phyloP scores from a whole-genome alignment of 53 echinoderm and acorn worm genomes.

The Temnopleurus reevesii region DNA sequence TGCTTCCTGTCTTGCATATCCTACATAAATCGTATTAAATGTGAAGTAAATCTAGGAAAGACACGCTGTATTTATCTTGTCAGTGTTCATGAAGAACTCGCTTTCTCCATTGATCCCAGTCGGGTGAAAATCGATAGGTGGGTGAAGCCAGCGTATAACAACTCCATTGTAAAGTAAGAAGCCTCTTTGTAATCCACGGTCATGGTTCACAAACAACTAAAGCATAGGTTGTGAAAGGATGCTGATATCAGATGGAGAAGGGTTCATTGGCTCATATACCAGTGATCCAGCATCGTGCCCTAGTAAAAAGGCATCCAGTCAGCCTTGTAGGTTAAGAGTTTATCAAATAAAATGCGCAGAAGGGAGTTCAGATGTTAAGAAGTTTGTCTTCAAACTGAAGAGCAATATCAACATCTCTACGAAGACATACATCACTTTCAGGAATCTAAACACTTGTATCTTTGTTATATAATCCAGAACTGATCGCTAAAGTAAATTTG shows the following conservation, averaged over 20 bases:
- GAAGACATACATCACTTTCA: too few species aligned
- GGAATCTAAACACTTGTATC: too few species aligned
- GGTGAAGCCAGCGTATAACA: background rate
- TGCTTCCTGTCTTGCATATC: background rate
- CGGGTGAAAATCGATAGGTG: background rate
- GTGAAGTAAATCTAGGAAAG: background rate
- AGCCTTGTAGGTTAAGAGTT: background rate
- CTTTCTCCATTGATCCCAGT: background rate
- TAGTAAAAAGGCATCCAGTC: background rate
- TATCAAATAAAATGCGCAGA: background rate
- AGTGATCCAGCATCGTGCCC: background rate
- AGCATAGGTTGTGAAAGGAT: background rate
- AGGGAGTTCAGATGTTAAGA: background rate
- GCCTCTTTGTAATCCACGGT: slow-evolving; percentile 6
- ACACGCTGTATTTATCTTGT: background rate
- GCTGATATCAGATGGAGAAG: background rate
- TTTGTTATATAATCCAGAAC: too few species aligned
- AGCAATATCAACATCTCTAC: too few species aligned
- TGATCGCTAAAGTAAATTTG: too few species aligned
- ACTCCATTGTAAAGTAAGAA: background rate
- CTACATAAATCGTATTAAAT: background rate
- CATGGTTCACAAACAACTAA: slow-evolving; percentile 9
- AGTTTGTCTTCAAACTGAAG: background rate
- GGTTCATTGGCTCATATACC: too few species aligned
- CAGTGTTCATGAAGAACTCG: background rate